Percentiles rank a stretch among this genome's conserved stretches.
phyloP scores from a whole-genome alignment of 2,888 invertebrate genomes.

The Lithosia quadra region DNA sequence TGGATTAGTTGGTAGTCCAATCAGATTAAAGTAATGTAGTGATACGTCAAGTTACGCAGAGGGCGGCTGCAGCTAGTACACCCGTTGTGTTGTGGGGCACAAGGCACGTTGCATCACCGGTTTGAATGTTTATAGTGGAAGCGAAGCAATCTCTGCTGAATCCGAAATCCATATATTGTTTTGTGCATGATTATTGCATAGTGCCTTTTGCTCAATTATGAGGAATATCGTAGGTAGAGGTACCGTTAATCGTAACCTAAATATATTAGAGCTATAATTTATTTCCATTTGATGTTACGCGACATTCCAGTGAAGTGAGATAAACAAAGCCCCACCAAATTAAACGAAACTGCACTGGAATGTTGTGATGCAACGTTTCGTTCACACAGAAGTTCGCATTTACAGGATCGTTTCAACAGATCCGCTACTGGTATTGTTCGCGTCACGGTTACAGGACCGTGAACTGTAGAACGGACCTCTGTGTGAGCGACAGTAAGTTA shows the following conservation, averaged over 20 bases:
- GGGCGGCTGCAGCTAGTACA: conserved; percentile 43
- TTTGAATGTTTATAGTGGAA: conserved; percentile 60
- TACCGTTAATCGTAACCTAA: conserved; percentile 69
- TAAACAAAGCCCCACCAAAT: conserved; percentile 47
- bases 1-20: conserved; percentile 31
- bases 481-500: background rate
- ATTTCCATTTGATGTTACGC: conserved; percentile 53
- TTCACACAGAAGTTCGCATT: background rate
- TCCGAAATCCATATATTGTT: conserved; percentile 71
- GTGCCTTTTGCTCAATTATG: conserved; percentile 84
- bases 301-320: conserved; percentile 55
- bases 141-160: conserved; percentile 65
- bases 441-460: background rate
- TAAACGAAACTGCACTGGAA: conserved; percentile 46
- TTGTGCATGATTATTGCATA: conserved; percentile 78
- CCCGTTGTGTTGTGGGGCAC: conserved; percentile 64
- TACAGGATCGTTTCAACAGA: background rate
- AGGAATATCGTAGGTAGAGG: conserved; percentile 67
- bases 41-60: conserved; percentile 32
- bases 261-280: conserved; percentile 65
- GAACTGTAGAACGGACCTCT: background rate
- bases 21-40: conserved; percentile 38
- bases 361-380: conserved; percentile 34
- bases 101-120: conserved; percentile 79
- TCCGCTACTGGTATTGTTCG: background rate